A percentile compares a stretch with the other conserved stretches of the same genome.
Evolutionary conservation across 2,888 invertebrate species (phyloP).

Genomic region (Apodemia zela): DNA sequence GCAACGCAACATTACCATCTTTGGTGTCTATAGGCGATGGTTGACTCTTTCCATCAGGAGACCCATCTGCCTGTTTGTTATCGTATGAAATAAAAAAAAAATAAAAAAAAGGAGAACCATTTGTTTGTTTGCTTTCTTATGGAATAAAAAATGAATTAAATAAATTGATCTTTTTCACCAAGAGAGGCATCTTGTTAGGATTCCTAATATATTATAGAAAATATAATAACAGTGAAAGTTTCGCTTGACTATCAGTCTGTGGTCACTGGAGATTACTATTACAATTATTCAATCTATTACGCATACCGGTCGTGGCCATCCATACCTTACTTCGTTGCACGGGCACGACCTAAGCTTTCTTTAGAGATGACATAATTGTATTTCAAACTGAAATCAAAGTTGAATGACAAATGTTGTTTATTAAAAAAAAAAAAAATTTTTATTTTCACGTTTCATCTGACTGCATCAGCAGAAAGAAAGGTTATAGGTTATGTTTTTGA

Average conservation of each 20-base stretch:
- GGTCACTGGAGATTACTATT: constrained; percentile 7
- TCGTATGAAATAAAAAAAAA: too few relatives aligned
- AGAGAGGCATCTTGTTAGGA: background rate
- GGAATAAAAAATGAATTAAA: too few relatives aligned
- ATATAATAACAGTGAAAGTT: constrained; percentile 1
- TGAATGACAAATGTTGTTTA: background rate
- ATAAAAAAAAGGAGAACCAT: too few relatives aligned
- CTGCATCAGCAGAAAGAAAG: background rate
- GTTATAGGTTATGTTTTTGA: background rate
- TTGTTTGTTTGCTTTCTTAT: too few relatives aligned
- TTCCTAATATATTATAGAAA: background rate
- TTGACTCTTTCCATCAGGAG: too few relatives aligned
- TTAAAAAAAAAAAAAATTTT: background rate
- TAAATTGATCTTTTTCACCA: background rate
- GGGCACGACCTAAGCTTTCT: constrained; percentile 13
- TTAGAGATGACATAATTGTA: constrained; percentile 12
- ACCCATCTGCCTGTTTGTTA: too few relatives aligned
- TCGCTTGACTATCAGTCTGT: background rate
- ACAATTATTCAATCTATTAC: constrained; percentile 16
- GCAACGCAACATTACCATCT: too few relatives aligned
- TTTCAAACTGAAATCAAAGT: background rate
- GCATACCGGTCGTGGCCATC: constrained; percentile 10
- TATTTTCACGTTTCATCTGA: background rate
- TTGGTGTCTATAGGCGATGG: too few relatives aligned
- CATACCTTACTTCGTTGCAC: background rate